Percentiles rank a stretch among this genome's conserved stretches.
phyloP scores from a whole-genome alignment of 53 echinoderm and acorn worm species.

The Actinopyga echinites region DNA sequence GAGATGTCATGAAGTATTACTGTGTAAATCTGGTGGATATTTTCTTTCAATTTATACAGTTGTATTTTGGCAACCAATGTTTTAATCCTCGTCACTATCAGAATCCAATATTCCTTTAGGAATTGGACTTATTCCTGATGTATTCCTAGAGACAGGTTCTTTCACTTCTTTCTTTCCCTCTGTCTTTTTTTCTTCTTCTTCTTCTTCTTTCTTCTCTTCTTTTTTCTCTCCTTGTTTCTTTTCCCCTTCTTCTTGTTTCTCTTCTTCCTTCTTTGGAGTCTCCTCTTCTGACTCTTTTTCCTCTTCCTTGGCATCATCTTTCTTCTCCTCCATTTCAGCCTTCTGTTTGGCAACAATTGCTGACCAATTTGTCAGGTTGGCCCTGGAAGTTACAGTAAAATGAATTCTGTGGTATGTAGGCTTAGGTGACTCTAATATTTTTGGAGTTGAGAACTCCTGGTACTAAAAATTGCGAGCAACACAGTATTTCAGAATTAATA shows the following conservation, averaged over 20 bases:
- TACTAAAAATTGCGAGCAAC: too few species aligned
- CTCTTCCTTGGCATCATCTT: constrained; percentile 35
- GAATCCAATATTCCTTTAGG: constrained; percentile 6
- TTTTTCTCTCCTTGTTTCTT: background rate
- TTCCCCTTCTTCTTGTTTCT: background rate
- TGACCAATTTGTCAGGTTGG: constrained; percentile 98
- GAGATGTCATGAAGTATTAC: too few species aligned
- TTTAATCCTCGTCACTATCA: constrained; percentile 21
- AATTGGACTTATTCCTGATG: constrained; percentile 5
- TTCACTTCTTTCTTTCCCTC: background rate
- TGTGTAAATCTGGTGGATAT: too few species aligned
- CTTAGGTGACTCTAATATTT: too few species aligned
- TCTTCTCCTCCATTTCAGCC: constrained; percentile 66
- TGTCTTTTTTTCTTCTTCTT: background rate
- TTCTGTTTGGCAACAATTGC: constrained; percentile 94
- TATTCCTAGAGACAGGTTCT: too few species aligned
- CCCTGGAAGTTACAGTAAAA: constrained; percentile 33
- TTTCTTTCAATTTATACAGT: too few species aligned
- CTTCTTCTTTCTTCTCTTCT: background rate
- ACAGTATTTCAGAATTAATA: too few species aligned
- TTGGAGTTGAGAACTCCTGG: too few species aligned
- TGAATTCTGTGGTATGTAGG: too few species aligned
- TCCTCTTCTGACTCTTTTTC: constrained; percentile 19
- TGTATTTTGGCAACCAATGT: too few species aligned
- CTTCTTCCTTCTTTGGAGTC: background rate